Percentiles rank a stretch among this genome's conserved stretches.
These are phyloP conservation scores for Istiophorus platypterus DNA, from an alignment of 2,113 vertebrate genomes.

Conservation along the genomic window DNA sequence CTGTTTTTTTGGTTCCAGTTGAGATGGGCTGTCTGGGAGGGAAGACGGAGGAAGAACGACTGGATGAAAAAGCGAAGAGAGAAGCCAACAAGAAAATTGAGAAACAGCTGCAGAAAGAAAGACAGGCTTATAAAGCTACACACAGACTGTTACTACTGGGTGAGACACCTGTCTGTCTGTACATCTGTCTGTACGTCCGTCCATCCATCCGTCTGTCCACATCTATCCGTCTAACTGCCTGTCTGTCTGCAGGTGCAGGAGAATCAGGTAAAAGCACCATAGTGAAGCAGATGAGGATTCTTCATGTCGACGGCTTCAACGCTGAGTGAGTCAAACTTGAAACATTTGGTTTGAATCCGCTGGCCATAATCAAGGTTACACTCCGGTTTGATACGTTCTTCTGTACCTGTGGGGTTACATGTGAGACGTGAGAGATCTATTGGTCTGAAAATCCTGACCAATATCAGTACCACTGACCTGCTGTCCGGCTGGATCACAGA, in stretches of 20 bases:
- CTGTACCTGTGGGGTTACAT: not conserved
- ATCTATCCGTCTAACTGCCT: not conserved
- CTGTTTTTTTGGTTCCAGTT: constrained; percentile 40
- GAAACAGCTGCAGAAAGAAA: constrained; percentile 83
- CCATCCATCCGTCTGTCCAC: not conserved
- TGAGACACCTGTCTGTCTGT: constrained; percentile 70
- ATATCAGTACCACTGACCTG: not conserved
- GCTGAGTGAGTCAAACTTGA: constrained; percentile 89
- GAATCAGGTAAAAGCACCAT: constrained; percentile 99
- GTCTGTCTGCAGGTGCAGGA: constrained; percentile 89
- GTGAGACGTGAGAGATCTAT: not conserved
- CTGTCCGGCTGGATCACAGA: not conserved
- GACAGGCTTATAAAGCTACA: constrained; percentile 89
- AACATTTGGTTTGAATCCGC: not conserved
- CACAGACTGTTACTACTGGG: constrained; percentile 92
- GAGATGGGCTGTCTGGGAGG: constrained; percentile 81
- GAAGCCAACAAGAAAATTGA: constrained; percentile 82
- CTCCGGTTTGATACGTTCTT: not conserved
- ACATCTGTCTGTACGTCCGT: not conserved
- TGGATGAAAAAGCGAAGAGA: constrained; percentile 76
- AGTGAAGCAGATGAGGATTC: constrained; percentile 99
- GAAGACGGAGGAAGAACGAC: constrained; percentile 76
- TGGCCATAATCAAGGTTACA: no score
- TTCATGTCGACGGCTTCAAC: constrained; percentile 98
- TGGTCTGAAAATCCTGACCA: no score